These are phyloP conservation scores for Decapterus maruadsi DNA, from an alignment of 2,797 vertebrate genomes.

Conservation along the genomic window DNA sequence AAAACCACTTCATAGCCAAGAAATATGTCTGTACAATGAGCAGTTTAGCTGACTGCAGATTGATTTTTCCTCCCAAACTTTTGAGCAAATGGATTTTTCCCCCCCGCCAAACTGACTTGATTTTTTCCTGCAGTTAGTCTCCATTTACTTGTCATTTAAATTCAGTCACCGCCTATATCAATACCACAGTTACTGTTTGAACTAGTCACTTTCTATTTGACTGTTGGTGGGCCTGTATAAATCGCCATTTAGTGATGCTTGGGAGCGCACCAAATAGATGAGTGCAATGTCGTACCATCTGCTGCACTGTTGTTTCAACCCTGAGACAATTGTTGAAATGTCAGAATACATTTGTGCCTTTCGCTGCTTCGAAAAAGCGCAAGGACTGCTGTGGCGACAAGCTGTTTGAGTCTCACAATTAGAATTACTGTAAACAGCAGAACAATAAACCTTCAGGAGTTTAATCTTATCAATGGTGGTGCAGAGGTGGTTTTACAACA, in stretches of 20 bases:
- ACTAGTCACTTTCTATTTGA: slow-evolving; percentile 34
- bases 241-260: slow-evolving; percentile 56
- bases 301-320: slow-evolving; percentile 58
- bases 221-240: slow-evolving; percentile 39
- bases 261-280: slow-evolving; percentile 55
- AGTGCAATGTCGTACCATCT: slow-evolving; percentile 66
- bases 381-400: slow-evolving; percentile 44
- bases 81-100: not conserved
- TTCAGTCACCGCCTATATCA: not conserved
- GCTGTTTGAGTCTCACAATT: slow-evolving; percentile 60
- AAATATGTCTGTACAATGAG: not conserved
- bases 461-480: slow-evolving; percentile 6
- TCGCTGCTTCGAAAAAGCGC: slow-evolving; percentile 7
- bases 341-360: slow-evolving; percentile 63
- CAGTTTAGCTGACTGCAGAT: not conserved
- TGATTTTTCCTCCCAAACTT: not conserved
- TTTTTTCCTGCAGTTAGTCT: not conserved
- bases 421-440: slow-evolving; percentile 47
- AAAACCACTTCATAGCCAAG: slow-evolving; percentile 3
- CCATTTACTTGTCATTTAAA: not conserved
- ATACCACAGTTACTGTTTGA: slow-evolving; percentile 21
- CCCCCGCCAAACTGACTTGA: not conserved
- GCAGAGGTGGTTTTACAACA: slow-evolving; percentile 3
- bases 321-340: slow-evolving; percentile 67
- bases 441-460: slow-evolving; percentile 26